Evolutionary conservation across 2,888 invertebrate species (phyloP), one percentile per base, ranked within the genome.

Genomic region (Sipha maydis): DNA sequence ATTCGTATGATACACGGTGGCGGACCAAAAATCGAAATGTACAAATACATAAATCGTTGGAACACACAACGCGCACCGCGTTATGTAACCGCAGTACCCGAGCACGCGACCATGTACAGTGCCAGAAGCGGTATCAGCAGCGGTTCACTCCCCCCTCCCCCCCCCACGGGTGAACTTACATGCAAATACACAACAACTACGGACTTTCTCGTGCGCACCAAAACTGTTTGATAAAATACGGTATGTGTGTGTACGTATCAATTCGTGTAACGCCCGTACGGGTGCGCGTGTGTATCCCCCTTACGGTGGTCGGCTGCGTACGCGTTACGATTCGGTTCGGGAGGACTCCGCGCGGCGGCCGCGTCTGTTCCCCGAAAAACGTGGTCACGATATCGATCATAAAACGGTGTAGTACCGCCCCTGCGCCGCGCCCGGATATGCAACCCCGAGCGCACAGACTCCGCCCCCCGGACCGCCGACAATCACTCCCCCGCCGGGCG

Each of bases 361-460:
- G 76, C 79, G 75, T 88, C 71, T 88, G 71, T 88, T 73, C 38
- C 48, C 78, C 73, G 76, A 80, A 88, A 80, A 88, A 88, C 41
- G 86, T 80, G 86, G 86, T 80, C 86, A 80, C 73, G 75, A 80
- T 88, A 88, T 88, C 86, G 86, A 88, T 88, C 86, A 88, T 88
- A 88, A 88, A 88, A 88, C 73, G 86, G 86, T 34, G 34, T 80
- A 82, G 86, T 80, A 88, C 86, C 86, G 86, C 86, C 86, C 86
- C 80, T 80, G 86, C 86, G 86, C 80, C 48, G 86, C 41, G 73
- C 86, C 79, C 71, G 79, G 79, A 73, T 86, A 86, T 86, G 86
- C 80, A 75, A 80, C 79, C 86, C 86, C 80, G 73, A 88, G 86
- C 86, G 41, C 80, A 56, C 79, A 56, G 80, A 88, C 86, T 88